A percentile compares a stretch with the other conserved stretches of the same genome.
Conservation (phyloP, 37 sponge, comb jelly and placozoan genomes). For the Corticium candelabrum region DNA sequence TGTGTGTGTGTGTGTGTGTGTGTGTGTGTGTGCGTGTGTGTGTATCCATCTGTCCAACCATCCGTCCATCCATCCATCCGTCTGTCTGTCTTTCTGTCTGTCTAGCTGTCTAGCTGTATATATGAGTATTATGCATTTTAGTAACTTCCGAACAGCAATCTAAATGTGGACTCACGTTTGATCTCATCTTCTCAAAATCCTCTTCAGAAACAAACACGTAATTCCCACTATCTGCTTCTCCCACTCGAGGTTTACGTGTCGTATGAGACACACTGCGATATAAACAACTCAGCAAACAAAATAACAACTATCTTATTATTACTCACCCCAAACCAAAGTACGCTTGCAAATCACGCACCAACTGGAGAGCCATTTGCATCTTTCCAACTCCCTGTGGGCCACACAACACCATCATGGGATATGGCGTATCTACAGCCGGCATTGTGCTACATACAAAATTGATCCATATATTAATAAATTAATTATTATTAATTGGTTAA, state of each 20-base stretch:
- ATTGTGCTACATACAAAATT: slow-evolving; percentile 8
- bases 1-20: slow-evolving; percentile 5
- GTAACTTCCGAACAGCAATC: too few relatives aligned
- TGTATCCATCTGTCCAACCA: too few relatives aligned
- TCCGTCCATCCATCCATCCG: too few relatives aligned
- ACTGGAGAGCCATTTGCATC: background rate
- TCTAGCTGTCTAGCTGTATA: too few relatives aligned
- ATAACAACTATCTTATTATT: background rate
- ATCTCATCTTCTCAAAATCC: background rate
- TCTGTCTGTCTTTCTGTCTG: too few relatives aligned
- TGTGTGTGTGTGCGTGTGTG: slow-evolving; percentile 2
- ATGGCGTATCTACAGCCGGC: background rate
- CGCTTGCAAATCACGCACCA: background rate
- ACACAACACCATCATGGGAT: background rate
- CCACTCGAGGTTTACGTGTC: background rate
- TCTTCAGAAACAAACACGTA: background rate
- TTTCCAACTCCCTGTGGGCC: background rate
- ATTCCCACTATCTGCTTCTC: background rate
- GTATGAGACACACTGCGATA: background rate
- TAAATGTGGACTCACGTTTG: too few relatives aligned
- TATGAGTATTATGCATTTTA: too few relatives aligned
- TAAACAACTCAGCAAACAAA: background rate
- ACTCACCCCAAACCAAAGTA: background rate
- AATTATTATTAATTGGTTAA: too few relatives aligned
- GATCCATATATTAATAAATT: background rate